These are phyloP conservation scores for Scylla paramamosain DNA, from an alignment of 1,140 invertebrate genomes.

Conservation along the genomic window DNA sequence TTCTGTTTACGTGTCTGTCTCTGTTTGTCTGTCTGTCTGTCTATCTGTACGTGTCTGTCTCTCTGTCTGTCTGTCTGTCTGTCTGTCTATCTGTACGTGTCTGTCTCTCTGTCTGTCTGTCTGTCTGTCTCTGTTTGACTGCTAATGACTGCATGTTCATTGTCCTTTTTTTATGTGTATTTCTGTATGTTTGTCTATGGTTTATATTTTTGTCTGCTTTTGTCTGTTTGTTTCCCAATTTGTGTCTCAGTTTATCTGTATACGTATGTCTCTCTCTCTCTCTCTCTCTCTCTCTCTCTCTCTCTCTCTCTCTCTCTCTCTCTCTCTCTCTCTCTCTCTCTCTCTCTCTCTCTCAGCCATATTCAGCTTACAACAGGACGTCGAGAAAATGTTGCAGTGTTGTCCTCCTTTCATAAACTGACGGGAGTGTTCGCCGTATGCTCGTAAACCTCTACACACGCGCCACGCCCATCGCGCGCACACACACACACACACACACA, in stretches of 20 bases:
- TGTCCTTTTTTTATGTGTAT: too few species aligned
- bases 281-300: neutral
- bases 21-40: neutral
- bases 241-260: neutral
- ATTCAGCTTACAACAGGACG: too few species aligned
- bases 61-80: neutral
- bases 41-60: neutral
- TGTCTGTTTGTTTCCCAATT: neutral
- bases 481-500: too few species aligned
- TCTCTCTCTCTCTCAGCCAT: neutral
- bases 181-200: too few species aligned
- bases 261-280: neutral
- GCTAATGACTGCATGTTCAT: too few species aligned
- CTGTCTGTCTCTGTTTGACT: neutral
- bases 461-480: too few species aligned
- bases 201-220: too few species aligned
- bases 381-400: too few species aligned
- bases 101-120: neutral
- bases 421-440: too few species aligned
- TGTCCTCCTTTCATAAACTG: too few species aligned
- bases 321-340: conserved; percentile 20
- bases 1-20: neutral
- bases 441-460: too few species aligned
- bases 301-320: conserved; percentile 20
- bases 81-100: neutral